Base-by-base conservation (phyloP, 64 coral and sea anemone species). In the Dendrophyllia cribrosa region DNA sequence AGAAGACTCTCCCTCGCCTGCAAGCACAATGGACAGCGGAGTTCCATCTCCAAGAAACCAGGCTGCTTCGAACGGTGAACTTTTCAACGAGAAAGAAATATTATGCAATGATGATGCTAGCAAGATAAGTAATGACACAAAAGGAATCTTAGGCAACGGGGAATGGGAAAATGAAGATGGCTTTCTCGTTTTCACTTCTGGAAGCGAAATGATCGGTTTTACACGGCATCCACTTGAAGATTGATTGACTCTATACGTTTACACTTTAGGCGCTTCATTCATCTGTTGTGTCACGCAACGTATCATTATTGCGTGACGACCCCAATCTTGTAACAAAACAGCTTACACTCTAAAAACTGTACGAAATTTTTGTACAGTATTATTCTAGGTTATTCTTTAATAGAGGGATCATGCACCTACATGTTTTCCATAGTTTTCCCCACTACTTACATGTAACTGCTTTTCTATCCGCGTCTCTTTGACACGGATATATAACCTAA, bases 191-290 rank as follows among this genome's bases (percentile, higher is more conserved):
- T 75, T 96, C 3, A 83, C 93, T 22, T 82, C 79, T 17, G 91
- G 95, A 1, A 96, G 95, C 52, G 91, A 78, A 3, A 94, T 94
- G 65, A 83, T 96, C n/a, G 79, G 87, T 0, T 94, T 96, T 82
- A 69, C 77, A 23, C 91, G 91, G 52, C 95, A 94, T 76, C 95
- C 95, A 15, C 77, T 93, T 15, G 95, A 96, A 55, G 91, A 93
- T 74, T 96, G 44, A 34, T 34, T 34, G 34, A 34, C 34, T 34
- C 0, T 34, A 34, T 34, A 34, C 34, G 34, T 34, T 34, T 34
- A 34, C 2, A 34, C 2, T 34, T 34, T 2, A 34, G 34, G 34
- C 34, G 34, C 34, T 34, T 34, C 34, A 34, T 34, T 34, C 0
- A 34, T 34, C 34, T 34, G 34, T 34, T 34, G 34, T 34, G 34